A percentile compares a stretch with the other conserved stretches of the same genome.
phyloP scores from a whole-genome alignment of 2,888 invertebrate genomes.

The Cacoxenus indagator region DNA sequence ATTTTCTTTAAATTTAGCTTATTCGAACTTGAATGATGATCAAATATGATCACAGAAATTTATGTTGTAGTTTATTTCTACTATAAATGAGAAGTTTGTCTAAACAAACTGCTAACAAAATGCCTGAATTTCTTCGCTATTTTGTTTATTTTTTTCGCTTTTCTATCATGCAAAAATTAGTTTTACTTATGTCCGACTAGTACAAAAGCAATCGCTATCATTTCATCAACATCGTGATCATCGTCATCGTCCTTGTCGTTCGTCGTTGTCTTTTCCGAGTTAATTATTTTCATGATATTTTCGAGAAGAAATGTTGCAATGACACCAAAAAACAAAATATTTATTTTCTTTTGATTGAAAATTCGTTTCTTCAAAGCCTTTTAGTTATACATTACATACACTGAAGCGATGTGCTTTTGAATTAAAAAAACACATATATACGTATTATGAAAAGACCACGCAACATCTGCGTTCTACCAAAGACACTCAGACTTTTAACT shows the following conservation, averaged over 20 bases:
- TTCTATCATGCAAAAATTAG: slow-evolving; percentile 35
- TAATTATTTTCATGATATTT: slow-evolving; percentile 46
- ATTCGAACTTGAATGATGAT: neutral
- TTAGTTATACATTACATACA: neutral
- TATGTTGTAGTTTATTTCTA: neutral
- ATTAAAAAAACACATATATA: neutral
- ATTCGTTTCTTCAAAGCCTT: neutral
- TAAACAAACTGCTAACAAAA: neutral
- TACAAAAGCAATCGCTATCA: slow-evolving; percentile 33
- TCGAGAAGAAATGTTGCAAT: slow-evolving; percentile 46
- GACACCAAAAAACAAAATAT: slow-evolving; percentile 47
- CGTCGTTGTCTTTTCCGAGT: slow-evolving; percentile 41
- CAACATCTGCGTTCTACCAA: neutral
- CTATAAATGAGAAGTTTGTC: slow-evolving; percentile 9
- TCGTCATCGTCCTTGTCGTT: neutral
- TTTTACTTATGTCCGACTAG: slow-evolving; percentile 46
- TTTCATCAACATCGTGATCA: slow-evolving; percentile 30
- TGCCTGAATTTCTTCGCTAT: slow-evolving; percentile 12
- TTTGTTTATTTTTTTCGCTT: neutral
- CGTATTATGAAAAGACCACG: neutral
- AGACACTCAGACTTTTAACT: neutral
- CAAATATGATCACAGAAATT: neutral
- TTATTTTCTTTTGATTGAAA: slow-evolving; percentile 4
- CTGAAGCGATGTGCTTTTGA: neutral
- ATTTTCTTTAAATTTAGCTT: neutral